A percentile compares a stretch with the other conserved stretches of the same genome.
Evolutionary conservation across 1,140 invertebrate genomes (phyloP).

Genomic region (Dendrolimus punctatus): DNA sequence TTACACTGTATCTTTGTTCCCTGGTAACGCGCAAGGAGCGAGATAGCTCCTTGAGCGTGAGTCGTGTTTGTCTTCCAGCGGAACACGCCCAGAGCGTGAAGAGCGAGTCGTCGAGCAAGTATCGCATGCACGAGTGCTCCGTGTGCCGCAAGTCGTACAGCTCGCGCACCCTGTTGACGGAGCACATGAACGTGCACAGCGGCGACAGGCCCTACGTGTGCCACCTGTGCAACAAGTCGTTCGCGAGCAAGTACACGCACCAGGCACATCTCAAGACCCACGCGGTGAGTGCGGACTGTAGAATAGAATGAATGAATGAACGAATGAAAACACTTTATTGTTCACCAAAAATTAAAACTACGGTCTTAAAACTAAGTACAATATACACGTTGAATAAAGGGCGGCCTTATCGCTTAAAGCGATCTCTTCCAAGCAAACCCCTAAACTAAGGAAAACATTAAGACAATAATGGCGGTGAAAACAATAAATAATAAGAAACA

Average conservation of each 20-base stretch:
- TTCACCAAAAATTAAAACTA: too few species aligned
- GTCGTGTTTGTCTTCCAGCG: slow-evolving; percentile 44
- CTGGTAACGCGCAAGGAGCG: too few species aligned
- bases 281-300: slow-evolving; percentile 45
- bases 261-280: slow-evolving; percentile 85
- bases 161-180: slow-evolving; percentile 77
- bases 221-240: slow-evolving; percentile 78
- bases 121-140: slow-evolving; percentile 71
- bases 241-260: slow-evolving; percentile 84
- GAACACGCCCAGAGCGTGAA: slow-evolving; percentile 73
- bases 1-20: too few species aligned
- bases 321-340: too few species aligned
- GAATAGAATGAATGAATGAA: too few species aligned
- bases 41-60: neutral
- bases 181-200: slow-evolving; percentile 81
- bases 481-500: too few species aligned
- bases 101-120: neutral
- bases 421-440: too few species aligned
- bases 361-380: too few species aligned
- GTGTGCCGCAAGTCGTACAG: slow-evolving; percentile 76
- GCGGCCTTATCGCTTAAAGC: too few species aligned
- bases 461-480: too few species aligned
- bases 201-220: slow-evolving; percentile 80
- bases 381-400: too few species aligned
- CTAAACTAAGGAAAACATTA: too few species aligned